Evolutionary conservation across 2,888 invertebrate species (phyloP).

Genomic region (Leptopilina syphax): DNA sequence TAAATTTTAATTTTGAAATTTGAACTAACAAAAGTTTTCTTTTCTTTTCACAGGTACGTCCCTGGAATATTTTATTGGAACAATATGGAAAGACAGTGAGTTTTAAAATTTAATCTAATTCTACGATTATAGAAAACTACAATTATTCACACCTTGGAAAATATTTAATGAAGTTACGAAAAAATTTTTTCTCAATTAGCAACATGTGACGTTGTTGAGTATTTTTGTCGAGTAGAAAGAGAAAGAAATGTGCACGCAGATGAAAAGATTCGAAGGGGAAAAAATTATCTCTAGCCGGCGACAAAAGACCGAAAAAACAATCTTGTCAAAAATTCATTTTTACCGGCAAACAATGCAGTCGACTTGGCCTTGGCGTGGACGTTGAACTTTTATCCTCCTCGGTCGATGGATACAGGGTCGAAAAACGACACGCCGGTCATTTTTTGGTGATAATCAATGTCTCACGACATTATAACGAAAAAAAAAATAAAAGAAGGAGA

Average conservation of each 20-base stretch:
- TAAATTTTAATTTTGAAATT: too few relatives aligned
- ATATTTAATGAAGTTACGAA: background rate
- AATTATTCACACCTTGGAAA: background rate
- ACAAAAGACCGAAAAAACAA: slow-evolving; percentile 12
- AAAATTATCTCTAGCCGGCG: slow-evolving; percentile 8
- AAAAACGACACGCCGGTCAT: slow-evolving; percentile 13
- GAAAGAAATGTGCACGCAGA: background rate
- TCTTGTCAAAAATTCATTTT: slow-evolving; percentile 52
- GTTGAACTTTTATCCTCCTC: slow-evolving; percentile 61
- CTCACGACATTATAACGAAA: slow-evolving; percentile 3
- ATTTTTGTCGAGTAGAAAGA: background rate
- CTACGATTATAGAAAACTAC: background rate
- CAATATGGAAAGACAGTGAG: slow-evolving; percentile 13
- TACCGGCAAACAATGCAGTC: slow-evolving; percentile 54
- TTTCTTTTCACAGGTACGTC: slow-evolving; percentile 22
- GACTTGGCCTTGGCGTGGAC: slow-evolving; percentile 66
- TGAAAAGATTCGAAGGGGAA: background rate
- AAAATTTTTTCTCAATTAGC: too few relatives aligned
- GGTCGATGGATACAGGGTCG: slow-evolving; percentile 55
- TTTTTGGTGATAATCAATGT: slow-evolving; percentile 50
- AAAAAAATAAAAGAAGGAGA: slow-evolving; percentile 24
- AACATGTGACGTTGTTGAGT: background rate
- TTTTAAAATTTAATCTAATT: slow-evolving; percentile 13
- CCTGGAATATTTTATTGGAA: slow-evolving; percentile 2
- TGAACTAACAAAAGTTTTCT: background rate